phyloP scores from a whole-genome alignment of 2,888 invertebrate species.

The Nymphalis c-album region DNA sequence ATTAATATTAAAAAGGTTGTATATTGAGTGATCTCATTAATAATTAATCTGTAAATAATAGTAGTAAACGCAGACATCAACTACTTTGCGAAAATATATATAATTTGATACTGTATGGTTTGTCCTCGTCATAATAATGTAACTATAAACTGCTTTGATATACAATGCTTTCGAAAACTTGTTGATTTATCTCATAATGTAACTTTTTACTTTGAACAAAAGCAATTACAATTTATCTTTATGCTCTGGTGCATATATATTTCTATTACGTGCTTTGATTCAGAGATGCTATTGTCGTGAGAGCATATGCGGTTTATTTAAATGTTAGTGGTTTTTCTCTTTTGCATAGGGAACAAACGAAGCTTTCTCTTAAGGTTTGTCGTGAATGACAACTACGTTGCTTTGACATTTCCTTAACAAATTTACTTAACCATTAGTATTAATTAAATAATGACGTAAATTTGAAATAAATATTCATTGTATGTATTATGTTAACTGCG shows the following conservation, averaged over 20 bases:
- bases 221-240: not conserved
- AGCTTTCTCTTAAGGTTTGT: constrained; percentile 28
- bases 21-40: too few species aligned
- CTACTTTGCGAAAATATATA: too few species aligned
- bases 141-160: too few species aligned
- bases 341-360: constrained; percentile 8
- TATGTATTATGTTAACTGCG: not conserved
- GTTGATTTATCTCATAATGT: not conserved
- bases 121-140: too few species aligned
- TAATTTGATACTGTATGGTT: too few species aligned
- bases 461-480: not conserved
- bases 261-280: constrained; percentile 6
- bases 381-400: constrained; percentile 15
- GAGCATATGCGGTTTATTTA: constrained; percentile 5
- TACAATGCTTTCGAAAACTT: too few species aligned
- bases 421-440: not conserved
- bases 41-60: too few species aligned
- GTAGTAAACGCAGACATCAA: too few species aligned
- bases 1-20: too few species aligned
- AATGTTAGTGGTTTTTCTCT: constrained; percentile 11
- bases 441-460: not conserved
- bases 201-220: not conserved
- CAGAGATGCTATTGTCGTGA: not conserved
- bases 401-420: constrained; percentile 1
- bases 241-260: not conserved